These are phyloP conservation scores for Megalopta genalis DNA, from an alignment of 1,140 invertebrate genomes.

Conservation along the genomic window DNA sequence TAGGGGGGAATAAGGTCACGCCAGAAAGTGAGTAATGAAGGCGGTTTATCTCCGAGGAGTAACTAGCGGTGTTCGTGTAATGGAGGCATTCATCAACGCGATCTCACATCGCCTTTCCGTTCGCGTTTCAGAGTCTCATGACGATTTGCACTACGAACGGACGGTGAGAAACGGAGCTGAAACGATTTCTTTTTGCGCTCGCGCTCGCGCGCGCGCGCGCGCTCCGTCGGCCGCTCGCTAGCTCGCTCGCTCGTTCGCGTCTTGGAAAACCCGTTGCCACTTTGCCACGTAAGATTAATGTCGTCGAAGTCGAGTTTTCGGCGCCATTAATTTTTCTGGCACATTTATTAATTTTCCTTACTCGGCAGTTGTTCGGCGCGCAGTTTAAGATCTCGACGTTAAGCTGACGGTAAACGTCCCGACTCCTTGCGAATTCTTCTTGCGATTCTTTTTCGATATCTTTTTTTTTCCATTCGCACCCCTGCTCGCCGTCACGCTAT, in stretches of 20 bases:
- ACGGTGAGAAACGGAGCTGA: conserved; percentile 67
- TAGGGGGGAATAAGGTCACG: conserved; percentile 76
- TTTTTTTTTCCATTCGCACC: background rate
- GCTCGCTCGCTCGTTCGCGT: too few relatives aligned
- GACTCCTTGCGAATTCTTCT: background rate
- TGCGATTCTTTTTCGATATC: background rate
- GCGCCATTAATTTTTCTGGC: conserved; percentile 62
- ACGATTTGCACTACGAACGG: conserved; percentile 69
- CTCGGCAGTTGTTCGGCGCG: conserved; percentile 26
- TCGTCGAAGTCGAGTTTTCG: conserved; percentile 55
- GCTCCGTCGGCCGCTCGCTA: too few relatives aligned
- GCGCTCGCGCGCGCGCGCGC: background rate
- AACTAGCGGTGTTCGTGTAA: conserved; percentile 79
- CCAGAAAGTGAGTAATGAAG: conserved; percentile 78
- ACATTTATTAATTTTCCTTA: conserved; percentile 62
- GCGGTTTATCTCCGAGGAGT: conserved; percentile 78
- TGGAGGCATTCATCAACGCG: conserved; percentile 78
- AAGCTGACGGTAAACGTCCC: conserved; percentile 32
- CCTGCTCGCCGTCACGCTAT: too few relatives aligned
- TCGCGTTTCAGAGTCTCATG: conserved; percentile 74
- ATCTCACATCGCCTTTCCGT: conserved; percentile 76
- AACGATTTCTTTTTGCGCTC: conserved; percentile 64
- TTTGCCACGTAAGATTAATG: conserved; percentile 65
- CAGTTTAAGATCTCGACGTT: conserved; percentile 42
- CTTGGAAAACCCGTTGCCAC: conserved; percentile 62